Evolutionary conservation across 2,113 vertebrate genomes (phyloP), one percentile per base, ranked within the genome.

Genomic region (Setophaga coronata): DNA sequence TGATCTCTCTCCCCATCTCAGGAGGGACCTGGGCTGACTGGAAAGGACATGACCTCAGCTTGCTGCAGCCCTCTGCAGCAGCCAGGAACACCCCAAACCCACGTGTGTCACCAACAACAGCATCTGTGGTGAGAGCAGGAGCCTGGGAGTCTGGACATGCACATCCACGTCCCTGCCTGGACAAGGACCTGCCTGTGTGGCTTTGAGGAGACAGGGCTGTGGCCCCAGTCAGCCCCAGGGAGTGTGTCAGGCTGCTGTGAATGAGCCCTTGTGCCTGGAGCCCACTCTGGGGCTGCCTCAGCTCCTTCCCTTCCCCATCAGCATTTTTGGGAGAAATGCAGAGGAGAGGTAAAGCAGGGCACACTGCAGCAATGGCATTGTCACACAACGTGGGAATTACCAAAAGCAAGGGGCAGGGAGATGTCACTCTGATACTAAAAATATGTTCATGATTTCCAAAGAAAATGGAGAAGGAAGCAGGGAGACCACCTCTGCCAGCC

Each of bases 51-150:
- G 50, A 87, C 51, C 87, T 71, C 48, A n/a, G 53, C 45, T 61
- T 48, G 50, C 13, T 53, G 5, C 73, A 8, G 23, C 12, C 29
- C 86, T 48, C 2, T 18, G 58, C 62, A 51, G 66, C 2, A 8
- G 56, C 34, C 26, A 10, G 84, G 82, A 89, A 16, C 20, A 4
- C 11, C 57, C 53, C 94, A 89, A 88, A 65, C 50, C 84, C 82
- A 10, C 38, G 38, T 5, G 54, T 48, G 36, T 28, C n/a, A 87
- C 73, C 29, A 92, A 82, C 73, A 87, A 21, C 94, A 89, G 80
- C 38, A 15, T 50, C 56, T 93, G 93, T 3, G 95, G 87, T 66
- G 36, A 90, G 42, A 80, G 58, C 89, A 90, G 91, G 95, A 97
- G 93, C 21, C 84, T 2, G 34, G 42, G 16, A 94, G 93, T 90